These are phyloP conservation scores for Prorops nasuta DNA, from an alignment of 1,140 invertebrate species.

Conservation along the genomic window DNA sequence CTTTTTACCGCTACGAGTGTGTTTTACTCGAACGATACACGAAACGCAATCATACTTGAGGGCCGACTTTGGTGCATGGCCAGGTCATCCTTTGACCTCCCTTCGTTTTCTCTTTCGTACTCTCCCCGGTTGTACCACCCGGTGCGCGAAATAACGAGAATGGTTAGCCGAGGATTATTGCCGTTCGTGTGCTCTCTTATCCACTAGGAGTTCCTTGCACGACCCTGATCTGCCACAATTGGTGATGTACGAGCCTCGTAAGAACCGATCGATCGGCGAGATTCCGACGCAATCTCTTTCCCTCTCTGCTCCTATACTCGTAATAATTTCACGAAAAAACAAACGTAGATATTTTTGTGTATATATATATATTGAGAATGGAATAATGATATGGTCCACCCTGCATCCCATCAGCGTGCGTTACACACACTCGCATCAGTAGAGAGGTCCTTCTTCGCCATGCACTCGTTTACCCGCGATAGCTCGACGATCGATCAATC, in stretches of 20 bases:
- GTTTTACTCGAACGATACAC: constrained; percentile 16
- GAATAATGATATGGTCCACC: too few relatives aligned
- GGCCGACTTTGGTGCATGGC: background rate
- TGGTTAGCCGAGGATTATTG: constrained; percentile 35
- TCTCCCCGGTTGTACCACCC: constrained; percentile 27
- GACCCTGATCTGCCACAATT: constrained; percentile 13
- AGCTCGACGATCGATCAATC: too few relatives aligned
- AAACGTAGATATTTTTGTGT: too few relatives aligned
- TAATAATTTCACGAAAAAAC: too few relatives aligned
- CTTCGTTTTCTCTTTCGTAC: constrained; percentile 6
- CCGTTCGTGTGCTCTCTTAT: constrained; percentile 12
- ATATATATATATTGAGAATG: too few relatives aligned
- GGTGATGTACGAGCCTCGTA: constrained; percentile 11
- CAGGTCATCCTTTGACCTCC: constrained; percentile 20
- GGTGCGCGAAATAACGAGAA: constrained; percentile 41
- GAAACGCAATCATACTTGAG: constrained; percentile 10
- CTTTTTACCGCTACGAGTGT: too few relatives aligned
- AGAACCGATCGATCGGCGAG: background rate
- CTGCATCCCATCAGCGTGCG: too few relatives aligned
- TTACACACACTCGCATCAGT: too few relatives aligned
- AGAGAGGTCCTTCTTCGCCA: too few relatives aligned
- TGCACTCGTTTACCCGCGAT: too few relatives aligned
- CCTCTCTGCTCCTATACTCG: too few relatives aligned
- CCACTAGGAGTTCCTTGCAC: constrained; percentile 17
- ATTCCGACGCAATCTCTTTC: too few relatives aligned